Evolutionary conservation across 2,797 vertebrate species (phyloP).

Genomic region (Meriones psammophilus): DNA sequence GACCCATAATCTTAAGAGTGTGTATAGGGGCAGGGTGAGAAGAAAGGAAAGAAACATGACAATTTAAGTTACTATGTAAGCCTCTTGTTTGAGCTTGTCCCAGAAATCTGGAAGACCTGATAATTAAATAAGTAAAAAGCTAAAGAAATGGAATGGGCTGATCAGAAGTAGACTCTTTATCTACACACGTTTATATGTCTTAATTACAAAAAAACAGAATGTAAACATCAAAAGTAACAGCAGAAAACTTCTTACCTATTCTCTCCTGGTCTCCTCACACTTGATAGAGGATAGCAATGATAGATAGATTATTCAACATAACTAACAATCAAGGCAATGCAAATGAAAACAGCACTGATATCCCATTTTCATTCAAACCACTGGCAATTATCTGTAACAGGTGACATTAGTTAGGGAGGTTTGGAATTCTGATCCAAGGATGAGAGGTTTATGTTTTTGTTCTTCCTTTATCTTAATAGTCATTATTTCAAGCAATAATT

Average conservation of each 20-base stretch:
- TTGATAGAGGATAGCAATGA: not conserved
- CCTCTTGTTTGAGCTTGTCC: not conserved
- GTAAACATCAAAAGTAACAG: not conserved
- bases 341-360: conserved; percentile 48
- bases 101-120: not conserved
- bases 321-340: conserved; percentile 13
- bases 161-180: not conserved
- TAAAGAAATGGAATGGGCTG: not conserved
- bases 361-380: conserved; percentile 36
- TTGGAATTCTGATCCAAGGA: conserved; percentile 4
- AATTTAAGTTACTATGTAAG: not conserved
- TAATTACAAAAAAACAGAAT: conserved; percentile 34
- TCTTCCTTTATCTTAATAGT: conserved; percentile 50
- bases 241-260: conserved; percentile 7
- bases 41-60: not conserved
- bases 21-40: not conserved
- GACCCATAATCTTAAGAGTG: not conserved
- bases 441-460: not conserved
- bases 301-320: conserved; percentile 1
- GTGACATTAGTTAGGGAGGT: not conserved
- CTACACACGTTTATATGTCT: not conserved
- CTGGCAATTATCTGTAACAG: conserved; percentile 36
- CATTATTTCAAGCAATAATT: conserved; percentile 49
- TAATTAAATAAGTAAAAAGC: not conserved
- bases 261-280: not conserved